A percentile compares a stretch with the other conserved stretches of the same genome.
Evolutionary conservation across 2,888 invertebrate genomes (phyloP).

Genomic region (Apamea sordens): DNA sequence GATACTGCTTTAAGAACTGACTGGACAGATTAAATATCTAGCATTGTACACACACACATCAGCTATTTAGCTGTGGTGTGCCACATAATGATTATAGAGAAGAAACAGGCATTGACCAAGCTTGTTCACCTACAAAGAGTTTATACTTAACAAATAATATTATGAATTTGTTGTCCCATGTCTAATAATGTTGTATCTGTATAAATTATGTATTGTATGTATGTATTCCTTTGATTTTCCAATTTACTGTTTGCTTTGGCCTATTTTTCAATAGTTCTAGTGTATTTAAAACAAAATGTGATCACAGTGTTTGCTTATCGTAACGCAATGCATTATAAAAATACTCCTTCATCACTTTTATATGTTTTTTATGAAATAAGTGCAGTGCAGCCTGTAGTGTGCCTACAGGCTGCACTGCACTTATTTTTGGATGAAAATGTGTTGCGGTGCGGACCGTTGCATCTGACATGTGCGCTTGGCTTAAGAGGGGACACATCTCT

Average conservation of each 20-base stretch:
- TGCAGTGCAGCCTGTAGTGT: no score
- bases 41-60: not conserved
- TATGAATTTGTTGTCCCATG: conserved; percentile 5
- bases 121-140: not conserved
- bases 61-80: not conserved
- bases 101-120: conserved; percentile 10
- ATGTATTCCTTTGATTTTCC: conserved; percentile 5
- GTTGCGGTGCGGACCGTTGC: not conserved
- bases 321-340: not conserved
- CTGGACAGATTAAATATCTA: not conserved
- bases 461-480: not conserved
- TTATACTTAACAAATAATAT: conserved; percentile 13
- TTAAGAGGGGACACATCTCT: not conserved
- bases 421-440: not conserved
- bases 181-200: conserved; percentile 4
- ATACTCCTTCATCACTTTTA: not conserved
- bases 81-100: not conserved
- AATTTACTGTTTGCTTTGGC: not conserved
- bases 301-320: not conserved
- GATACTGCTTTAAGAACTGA: not conserved
- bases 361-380: not conserved
- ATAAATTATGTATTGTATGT: not conserved
- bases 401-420: no score
- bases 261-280: conserved; percentile 1
- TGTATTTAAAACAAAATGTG: not conserved